A percentile compares a stretch with the other conserved stretches of the same genome.
These are phyloP conservation scores for Coregonus ussuriensis DNA, from an alignment of 2,797 vertebrate species.

Conservation along the genomic window DNA sequence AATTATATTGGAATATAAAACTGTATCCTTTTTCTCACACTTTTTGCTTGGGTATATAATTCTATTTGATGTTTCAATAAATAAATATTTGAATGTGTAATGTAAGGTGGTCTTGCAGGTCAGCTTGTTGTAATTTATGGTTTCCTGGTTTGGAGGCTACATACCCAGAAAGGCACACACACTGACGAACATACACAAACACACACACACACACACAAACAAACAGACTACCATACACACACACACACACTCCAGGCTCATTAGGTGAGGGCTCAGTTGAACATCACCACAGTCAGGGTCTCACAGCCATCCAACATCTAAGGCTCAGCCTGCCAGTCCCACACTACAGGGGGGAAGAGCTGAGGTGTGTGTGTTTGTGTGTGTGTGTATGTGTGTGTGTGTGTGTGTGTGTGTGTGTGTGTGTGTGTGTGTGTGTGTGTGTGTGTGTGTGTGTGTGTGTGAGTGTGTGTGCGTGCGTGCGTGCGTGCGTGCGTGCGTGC, in stretches of 20 bases:
- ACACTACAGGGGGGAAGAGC: constrained; percentile 3
- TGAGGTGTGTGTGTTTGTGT: constrained; percentile 2
- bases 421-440: too few relatives aligned
- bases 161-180: constrained; percentile 24
- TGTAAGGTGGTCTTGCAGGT: constrained; percentile 37
- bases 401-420: too few relatives aligned
- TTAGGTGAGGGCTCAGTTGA: constrained; percentile 11
- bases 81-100: constrained; percentile 40
- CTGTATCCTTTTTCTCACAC: constrained; percentile 11
- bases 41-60: constrained; percentile 36
- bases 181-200: constrained; percentile 5
- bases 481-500: too few relatives aligned
- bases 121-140: constrained; percentile 47
- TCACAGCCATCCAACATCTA: background rate
- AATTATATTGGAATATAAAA: constrained; percentile 21
- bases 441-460: too few relatives aligned
- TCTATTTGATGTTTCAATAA: constrained; percentile 44
- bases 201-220: constrained; percentile 7
- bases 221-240: background rate
- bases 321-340: constrained; percentile 28
- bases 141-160: constrained; percentile 44
- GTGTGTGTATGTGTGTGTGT: too few relatives aligned
- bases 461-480: too few relatives aligned
- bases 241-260: background rate
- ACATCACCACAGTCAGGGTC: constrained; percentile 38